phyloP scores from a whole-genome alignment of 2,797 vertebrate species.

The Periparus ater region DNA sequence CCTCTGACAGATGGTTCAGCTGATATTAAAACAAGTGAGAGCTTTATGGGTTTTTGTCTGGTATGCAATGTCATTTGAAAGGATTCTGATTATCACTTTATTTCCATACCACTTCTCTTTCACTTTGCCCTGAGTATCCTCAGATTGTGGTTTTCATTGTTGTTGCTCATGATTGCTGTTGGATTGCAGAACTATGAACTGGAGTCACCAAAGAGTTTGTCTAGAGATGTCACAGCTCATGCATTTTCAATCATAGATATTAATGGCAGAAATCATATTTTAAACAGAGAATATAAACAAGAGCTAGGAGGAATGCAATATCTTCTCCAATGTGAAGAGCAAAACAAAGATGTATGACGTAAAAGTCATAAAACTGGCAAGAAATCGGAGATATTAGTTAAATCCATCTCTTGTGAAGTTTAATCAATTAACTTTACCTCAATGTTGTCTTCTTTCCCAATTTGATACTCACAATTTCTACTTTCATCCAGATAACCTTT shows the following conservation, averaged over 20 bases:
- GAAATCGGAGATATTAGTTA: neutral
- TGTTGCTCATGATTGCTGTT: neutral
- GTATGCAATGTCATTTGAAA: neutral
- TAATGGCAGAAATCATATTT: neutral
- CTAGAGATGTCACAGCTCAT: neutral
- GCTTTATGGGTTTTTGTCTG: neutral
- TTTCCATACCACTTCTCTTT: neutral
- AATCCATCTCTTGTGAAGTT: neutral
- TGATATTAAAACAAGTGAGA: neutral
- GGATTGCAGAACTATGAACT: neutral
- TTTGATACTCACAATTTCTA: neutral
- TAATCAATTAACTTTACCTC: neutral
- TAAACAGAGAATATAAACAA: neutral
- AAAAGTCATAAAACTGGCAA: neutral
- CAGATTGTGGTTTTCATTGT: neutral
- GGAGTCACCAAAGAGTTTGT: neutral
- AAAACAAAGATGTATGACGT: neutral
- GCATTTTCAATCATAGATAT: neutral
- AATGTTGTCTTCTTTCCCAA: neutral
- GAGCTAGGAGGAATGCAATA: neutral
- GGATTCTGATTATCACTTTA: neutral
- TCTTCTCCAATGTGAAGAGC: neutral
- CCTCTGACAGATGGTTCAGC: neutral
- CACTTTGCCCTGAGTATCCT: neutral
- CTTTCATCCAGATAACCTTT: neutral